Conservation (phyloP, 2,113 vertebrate species). For the Myocastor coypus region DNA sequence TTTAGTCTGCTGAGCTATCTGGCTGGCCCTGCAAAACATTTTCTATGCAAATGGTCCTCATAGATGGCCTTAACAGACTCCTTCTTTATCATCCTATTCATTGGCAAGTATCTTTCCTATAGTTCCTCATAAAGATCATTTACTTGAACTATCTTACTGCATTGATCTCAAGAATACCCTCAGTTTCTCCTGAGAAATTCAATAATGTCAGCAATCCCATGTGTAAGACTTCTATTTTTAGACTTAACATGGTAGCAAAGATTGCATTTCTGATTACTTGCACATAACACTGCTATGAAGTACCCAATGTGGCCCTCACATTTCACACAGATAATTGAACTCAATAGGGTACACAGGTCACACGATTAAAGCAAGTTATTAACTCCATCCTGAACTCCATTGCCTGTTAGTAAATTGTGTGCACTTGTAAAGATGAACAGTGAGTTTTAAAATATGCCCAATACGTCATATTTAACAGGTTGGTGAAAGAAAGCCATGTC, state of each 20-base stretch:
- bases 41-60: background rate
- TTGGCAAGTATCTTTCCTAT: background rate
- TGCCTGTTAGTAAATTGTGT: background rate
- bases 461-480: background rate
- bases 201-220: background rate
- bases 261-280: background rate
- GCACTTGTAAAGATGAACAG: background rate
- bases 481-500: background rate
- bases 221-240: background rate
- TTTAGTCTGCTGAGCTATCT: no score
- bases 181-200: background rate
- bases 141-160: background rate
- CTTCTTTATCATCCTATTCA: background rate
- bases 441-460: background rate
- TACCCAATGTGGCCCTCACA: background rate
- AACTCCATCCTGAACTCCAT: background rate
- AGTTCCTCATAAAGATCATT: background rate
- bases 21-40: background rate
- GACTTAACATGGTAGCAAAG: background rate
- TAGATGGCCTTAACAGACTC: background rate
- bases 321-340: constrained; percentile 8
- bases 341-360: background rate
- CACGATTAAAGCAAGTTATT: background rate
- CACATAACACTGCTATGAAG: background rate
- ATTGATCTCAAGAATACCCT: background rate